phyloP scores from a whole-genome alignment of 2,888 invertebrate species.

The Andrena chrysosceles region DNA sequence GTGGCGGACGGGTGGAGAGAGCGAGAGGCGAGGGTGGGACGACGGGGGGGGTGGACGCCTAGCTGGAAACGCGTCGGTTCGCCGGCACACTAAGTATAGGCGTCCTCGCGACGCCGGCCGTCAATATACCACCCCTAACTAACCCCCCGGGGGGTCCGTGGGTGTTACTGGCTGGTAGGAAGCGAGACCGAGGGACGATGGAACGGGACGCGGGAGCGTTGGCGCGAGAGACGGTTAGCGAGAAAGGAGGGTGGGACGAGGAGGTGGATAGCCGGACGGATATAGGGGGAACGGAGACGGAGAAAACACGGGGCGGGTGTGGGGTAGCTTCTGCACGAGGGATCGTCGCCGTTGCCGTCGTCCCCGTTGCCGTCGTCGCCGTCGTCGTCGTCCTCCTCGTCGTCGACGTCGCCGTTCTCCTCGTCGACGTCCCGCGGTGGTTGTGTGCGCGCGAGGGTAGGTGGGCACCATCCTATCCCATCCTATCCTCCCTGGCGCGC shows the following conservation, averaged over 20 bases:
- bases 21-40: slow-evolving; percentile 44
- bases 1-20: slow-evolving; percentile 62
- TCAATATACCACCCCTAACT: slow-evolving; percentile 85
- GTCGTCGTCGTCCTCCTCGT: slow-evolving; percentile 42
- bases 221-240: slow-evolving; percentile 47
- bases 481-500: slow-evolving; percentile 71
- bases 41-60: slow-evolving; percentile 66
- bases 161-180: slow-evolving; percentile 69
- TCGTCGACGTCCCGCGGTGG: slow-evolving; percentile 52
- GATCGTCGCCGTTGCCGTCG: slow-evolving; percentile 66
- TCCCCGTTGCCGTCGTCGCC: slow-evolving; percentile 35
- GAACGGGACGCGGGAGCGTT: slow-evolving; percentile 56
- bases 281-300: slow-evolving; percentile 60
- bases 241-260: slow-evolving; percentile 55
- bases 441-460: slow-evolving; percentile 68
- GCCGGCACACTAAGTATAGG: slow-evolving; percentile 84
- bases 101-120: slow-evolving; percentile 85
- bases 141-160: slow-evolving; percentile 79
- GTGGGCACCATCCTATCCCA: slow-evolving; percentile 76
- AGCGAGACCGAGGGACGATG: slow-evolving; percentile 65
- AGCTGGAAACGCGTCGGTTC: slow-evolving; percentile 82
- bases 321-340: slow-evolving; percentile 69
- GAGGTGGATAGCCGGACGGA: slow-evolving; percentile 56
- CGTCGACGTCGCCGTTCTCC: slow-evolving; percentile 29
- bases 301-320: slow-evolving; percentile 60